Evolutionary conservation across 2,888 invertebrate species (phyloP).

Genomic region (Villa cingulata): DNA sequence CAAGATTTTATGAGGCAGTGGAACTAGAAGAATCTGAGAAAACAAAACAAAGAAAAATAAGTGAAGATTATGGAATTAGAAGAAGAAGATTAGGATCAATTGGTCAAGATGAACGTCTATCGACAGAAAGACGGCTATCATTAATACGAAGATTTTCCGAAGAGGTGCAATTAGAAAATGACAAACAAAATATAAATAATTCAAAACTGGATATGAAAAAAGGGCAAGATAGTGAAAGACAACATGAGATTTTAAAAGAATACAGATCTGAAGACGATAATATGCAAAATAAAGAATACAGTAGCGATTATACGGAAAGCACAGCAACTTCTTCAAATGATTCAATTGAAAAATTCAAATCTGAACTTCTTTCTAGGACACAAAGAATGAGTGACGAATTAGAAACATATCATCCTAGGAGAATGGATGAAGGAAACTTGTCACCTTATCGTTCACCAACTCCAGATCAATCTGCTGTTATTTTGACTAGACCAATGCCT

Average conservation of each 20-base stretch:
- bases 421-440: constrained; percentile 35
- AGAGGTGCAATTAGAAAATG: neutral
- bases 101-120: constrained; percentile 36
- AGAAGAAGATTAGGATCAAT: constrained; percentile 41
- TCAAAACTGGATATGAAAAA: neutral
- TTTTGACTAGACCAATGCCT: constrained; percentile 45
- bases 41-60: constrained; percentile 24
- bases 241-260: constrained; percentile 13
- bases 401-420: constrained; percentile 54
- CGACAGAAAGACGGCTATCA: constrained; percentile 38
- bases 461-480: constrained; percentile 43
- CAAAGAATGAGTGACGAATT: constrained; percentile 41
- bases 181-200: neutral
- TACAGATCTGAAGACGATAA: constrained; percentile 17
- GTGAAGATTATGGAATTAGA: constrained; percentile 17
- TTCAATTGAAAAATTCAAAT: constrained; percentile 35
- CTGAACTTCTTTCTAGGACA: constrained; percentile 30
- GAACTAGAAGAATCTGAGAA: constrained; percentile 57
- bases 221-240: neutral
- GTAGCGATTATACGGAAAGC: constrained; percentile 50
- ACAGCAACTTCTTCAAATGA: constrained; percentile 42
- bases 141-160: constrained; percentile 27
- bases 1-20: constrained; percentile 63
- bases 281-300: constrained; percentile 36
- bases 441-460: constrained; percentile 34